Conservation (phyloP, 2,888 invertebrate genomes). For the Phyto melanocephala region DNA sequence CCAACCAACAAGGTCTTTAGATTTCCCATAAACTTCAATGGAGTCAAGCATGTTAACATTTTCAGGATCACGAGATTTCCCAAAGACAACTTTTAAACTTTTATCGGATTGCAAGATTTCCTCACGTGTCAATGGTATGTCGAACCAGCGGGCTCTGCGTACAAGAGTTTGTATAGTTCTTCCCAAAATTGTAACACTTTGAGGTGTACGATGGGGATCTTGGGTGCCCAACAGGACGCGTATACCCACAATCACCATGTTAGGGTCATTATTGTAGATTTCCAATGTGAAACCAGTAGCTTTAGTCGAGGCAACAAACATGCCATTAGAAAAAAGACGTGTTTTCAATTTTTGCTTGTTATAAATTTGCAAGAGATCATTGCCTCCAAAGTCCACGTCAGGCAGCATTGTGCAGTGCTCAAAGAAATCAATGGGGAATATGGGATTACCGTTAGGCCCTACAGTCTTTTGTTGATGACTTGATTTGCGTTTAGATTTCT, state of each 20-base stretch:
- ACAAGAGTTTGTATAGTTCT: slow-evolving; percentile 86
- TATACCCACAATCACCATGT: slow-evolving; percentile 93
- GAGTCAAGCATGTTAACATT: slow-evolving; percentile 96
- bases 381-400: slow-evolving; percentile 96
- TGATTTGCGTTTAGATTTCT: slow-evolving; percentile 70
- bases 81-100: slow-evolving; percentile 90
- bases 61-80: slow-evolving; percentile 91
- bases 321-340: slow-evolving; percentile 83
- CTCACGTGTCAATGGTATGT: slow-evolving; percentile 95
- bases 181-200: slow-evolving; percentile 79
- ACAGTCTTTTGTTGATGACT: slow-evolving; percentile 79
- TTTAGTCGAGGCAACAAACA: slow-evolving; percentile 96
- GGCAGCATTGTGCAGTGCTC: slow-evolving; percentile 95
- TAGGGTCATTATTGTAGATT: slow-evolving; percentile 90
- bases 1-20: slow-evolving; percentile 97
- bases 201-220: slow-evolving; percentile 76
- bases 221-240: slow-evolving; percentile 88
- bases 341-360: slow-evolving; percentile 96
- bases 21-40: slow-evolving; percentile 96
- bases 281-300: slow-evolving; percentile 93
- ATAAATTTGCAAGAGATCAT: slow-evolving; percentile 95
- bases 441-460: slow-evolving; percentile 78
- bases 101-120: slow-evolving; percentile 96
- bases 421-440: slow-evolving; percentile 97
- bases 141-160: slow-evolving; percentile 93